Base-by-base conservation (phyloP, 2,888 invertebrate genomes). In the Stenodera caucasica region DNA sequence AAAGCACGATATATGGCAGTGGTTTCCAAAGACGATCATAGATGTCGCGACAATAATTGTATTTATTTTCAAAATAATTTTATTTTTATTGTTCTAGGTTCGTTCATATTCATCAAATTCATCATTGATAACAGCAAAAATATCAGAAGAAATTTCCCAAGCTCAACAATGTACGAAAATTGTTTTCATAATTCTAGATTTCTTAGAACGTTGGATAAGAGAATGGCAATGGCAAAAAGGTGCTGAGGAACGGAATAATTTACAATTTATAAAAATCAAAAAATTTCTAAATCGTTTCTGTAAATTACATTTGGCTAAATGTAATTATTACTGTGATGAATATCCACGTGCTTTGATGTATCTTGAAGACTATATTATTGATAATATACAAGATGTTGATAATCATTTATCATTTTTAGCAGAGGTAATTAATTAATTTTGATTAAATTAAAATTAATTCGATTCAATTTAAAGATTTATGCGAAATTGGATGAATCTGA, bases 401-500 rank as follows among this genome's bases (percentile, higher is more conserved):
- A 84, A 86, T 8, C 86, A 88, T 66, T 77, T 90, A 51, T 84
- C 87, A 0, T 85, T 88, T 66, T 76, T 90, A 32, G 86, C 88
- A 0, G 90, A 79, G 70, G 78, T 79, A 60, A 61, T 58, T 59
- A 2, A 45, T 18, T 35, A 12, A 26, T n/a, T 0, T 12, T 29
- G 30, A 26, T 5, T 40, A 21, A 40, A 18, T 40, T 18, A 21
- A 40, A 18, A 18, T 9, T 15, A 40, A 32, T 7, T 9, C 18
- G 6, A 40, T 40, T 21, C n/a, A 3, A 40, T 32, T 2, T 32
- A 7, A 11, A 93, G 82, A 89, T 97, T 70, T 96, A 96, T 77
- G 91, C 92, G 0, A 85, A 91, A 62, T 78, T 98, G 64, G 91
- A 94, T 77, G 96, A 98, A 77, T 88, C 94, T 0, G 97, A 98